phyloP scores from a whole-genome alignment of 2,797 vertebrate genomes.

The Gymnocypris eckloni region DNA sequence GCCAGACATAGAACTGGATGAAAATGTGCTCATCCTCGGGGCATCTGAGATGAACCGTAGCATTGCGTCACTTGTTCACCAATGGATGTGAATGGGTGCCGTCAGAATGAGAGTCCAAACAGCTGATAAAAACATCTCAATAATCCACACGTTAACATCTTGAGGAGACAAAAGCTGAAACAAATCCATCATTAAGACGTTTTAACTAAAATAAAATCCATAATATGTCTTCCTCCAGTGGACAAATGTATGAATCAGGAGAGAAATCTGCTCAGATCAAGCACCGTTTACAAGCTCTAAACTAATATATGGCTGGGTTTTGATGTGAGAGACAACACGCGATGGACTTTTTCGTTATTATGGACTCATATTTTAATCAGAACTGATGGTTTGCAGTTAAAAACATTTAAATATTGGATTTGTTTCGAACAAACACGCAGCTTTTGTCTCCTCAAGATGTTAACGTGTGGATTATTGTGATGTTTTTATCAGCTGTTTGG shows the following conservation, averaged over 20 bases:
- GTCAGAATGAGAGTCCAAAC: neutral
- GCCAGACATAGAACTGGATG: neutral
- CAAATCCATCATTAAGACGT: too few species aligned
- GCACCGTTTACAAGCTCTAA: too few species aligned
- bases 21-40: too few species aligned
- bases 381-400: neutral
- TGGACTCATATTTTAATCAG: too few species aligned
- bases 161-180: neutral
- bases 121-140: neutral
- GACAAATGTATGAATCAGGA: too few species aligned
- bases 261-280: too few species aligned
- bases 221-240: too few species aligned
- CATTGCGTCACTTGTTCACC: neutral
- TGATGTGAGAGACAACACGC: neutral
- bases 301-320: neutral
- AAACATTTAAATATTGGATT: neutral
- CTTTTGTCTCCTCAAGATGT: neutral
- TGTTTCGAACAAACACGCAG: neutral
- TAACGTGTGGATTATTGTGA: neutral
- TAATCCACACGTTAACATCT: neutral
- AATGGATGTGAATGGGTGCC: neutral
- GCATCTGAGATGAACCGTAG: neutral
- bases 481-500: neutral
- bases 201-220: too few species aligned
- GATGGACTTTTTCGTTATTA: neutral